phyloP scores from a whole-genome alignment of 1,140 invertebrate species.

The Teleopsis dalmanni region DNA sequence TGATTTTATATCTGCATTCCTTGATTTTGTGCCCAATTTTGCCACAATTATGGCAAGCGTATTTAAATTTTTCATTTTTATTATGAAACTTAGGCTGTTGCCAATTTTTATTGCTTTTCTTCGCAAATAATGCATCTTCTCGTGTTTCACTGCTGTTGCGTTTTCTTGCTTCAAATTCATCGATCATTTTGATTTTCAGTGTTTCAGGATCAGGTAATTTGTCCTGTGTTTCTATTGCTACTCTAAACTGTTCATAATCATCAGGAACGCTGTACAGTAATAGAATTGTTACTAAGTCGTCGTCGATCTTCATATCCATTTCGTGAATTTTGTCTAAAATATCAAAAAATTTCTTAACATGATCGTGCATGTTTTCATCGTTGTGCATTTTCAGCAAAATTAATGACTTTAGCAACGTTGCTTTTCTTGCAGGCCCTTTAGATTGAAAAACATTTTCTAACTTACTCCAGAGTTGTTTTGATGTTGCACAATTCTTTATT shows the following conservation, averaged over 20 bases:
- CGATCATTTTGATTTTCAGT: too few species aligned
- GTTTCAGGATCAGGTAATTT: conserved; percentile 19
- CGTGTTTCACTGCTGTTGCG: conserved; percentile 13
- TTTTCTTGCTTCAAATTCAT: too few species aligned
- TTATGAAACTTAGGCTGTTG: background rate
- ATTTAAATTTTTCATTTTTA: background rate
- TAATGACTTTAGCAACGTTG: conserved; percentile 12
- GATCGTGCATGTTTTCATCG: conserved; percentile 21
- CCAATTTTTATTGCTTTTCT: background rate
- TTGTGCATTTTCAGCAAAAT: conserved; percentile 19
- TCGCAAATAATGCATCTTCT: background rate
- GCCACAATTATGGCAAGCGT: too few species aligned
- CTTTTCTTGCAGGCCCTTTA: conserved; percentile 11
- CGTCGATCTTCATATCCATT: conserved; percentile 18
- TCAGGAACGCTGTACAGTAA: conserved; percentile 23
- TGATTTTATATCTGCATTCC: conserved; percentile 1
- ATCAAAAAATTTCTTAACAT: conserved; percentile 23
- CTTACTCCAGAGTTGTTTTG: conserved; percentile 22
- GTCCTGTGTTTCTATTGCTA: too few species aligned
- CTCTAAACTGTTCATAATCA: conserved; percentile 21
- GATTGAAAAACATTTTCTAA: conserved; percentile 21
- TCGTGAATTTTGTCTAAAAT: conserved; percentile 23
- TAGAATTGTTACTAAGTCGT: conserved; percentile 18
- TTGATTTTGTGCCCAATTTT: background rate
- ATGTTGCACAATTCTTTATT: conserved; percentile 20